Conservation (phyloP, 1,140 invertebrate species). For the Dendroctonus ponderosae region DNA sequence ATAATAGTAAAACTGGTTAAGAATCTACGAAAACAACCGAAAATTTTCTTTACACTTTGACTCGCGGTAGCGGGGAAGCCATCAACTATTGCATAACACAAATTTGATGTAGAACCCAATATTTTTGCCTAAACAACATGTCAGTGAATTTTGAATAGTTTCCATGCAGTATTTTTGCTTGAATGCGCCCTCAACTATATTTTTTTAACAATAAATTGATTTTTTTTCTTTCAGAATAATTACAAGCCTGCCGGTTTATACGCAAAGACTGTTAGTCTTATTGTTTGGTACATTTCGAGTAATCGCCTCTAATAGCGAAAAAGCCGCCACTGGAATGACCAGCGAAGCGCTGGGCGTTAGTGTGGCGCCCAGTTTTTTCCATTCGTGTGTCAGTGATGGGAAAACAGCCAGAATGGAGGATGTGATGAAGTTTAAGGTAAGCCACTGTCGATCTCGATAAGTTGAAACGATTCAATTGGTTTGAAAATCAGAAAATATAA, state of each 20-base stretch:
- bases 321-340: slow-evolving; percentile 89
- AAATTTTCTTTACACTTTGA: no score
- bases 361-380: slow-evolving; percentile 97
- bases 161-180: no score
- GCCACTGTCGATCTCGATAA: background rate
- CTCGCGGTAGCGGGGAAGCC: no score
- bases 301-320: slow-evolving; percentile 89
- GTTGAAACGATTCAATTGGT: no score
- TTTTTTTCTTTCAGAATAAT: slow-evolving; percentile 71
- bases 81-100: no score
- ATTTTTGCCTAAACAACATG: no score
- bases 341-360: slow-evolving; percentile 93
- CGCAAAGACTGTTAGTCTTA: slow-evolving; percentile 89
- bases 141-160: no score
- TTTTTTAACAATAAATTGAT: background rate
- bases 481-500: no score
- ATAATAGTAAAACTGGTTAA: no score
- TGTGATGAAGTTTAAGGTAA: slow-evolving; percentile 88
- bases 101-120: no score
- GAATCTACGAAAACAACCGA: no score
- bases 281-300: slow-evolving; percentile 97
- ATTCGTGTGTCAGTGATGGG: slow-evolving; percentile 90
- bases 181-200: background rate
- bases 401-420: slow-evolving; percentile 94
- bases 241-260: slow-evolving; percentile 80